These are phyloP conservation scores for Psittacus erithacus DNA, from an alignment of 2,113 vertebrate genomes.

Conservation along the genomic window DNA sequence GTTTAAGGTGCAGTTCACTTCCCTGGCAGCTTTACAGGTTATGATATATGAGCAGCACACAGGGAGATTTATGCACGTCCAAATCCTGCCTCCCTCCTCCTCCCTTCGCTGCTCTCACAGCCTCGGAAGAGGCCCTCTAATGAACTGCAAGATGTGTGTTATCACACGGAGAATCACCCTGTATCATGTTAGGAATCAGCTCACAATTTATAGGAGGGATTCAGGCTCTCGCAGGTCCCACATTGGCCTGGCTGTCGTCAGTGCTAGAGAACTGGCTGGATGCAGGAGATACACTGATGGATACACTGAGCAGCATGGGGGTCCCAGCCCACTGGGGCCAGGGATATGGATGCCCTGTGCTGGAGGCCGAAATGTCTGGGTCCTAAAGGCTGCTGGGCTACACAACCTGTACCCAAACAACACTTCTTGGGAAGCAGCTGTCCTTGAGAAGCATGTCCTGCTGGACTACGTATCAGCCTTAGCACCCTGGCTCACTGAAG, in stretches of 20 bases:
- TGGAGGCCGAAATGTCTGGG: not conserved
- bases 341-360: not conserved
- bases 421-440: no score
- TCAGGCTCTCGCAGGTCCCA: not conserved
- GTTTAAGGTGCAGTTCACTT: not conserved
- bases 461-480: not conserved
- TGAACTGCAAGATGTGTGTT: not conserved
- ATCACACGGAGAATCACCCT: not conserved
- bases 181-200: not conserved
- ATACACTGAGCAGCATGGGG: fast-evolving
- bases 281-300: not conserved
- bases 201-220: not conserved
- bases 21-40: not conserved
- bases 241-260: fast-evolving
- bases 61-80: not conserved
- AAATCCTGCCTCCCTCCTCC: not conserved
- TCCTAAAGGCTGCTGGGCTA: not conserved
- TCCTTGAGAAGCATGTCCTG: not conserved
- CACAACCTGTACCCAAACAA: not conserved
- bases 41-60: fast-evolving
- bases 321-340: no score
- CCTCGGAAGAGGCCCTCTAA: not conserved
- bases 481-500: not conserved
- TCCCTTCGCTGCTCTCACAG: not conserved
- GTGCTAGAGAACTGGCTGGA: not conserved